Evolutionary conservation across 1,140 invertebrate species (phyloP), one percentile per base, ranked within the genome.

Genomic region (Pentalonia nigronervosa): DNA sequence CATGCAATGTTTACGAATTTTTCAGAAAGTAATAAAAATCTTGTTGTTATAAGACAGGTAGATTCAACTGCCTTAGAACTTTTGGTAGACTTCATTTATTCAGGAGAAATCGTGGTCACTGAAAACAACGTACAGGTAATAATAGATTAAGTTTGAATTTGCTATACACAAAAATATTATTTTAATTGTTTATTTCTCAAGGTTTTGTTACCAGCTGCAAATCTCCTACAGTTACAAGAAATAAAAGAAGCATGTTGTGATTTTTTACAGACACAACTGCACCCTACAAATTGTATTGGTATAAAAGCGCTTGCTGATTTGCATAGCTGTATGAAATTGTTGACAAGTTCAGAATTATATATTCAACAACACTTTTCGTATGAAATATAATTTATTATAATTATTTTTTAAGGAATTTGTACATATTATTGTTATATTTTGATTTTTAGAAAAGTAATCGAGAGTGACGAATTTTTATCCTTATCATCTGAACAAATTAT

Each of bases 251-350:
- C 98, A 9, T 98, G 98, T 95, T 99, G 98, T 96, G 97, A 98
- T 94, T 99, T 99, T 96, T 96, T 99, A 81, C 97, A 98, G 95
- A 96, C 97, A 45, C 98, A 99, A 95, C 96, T 99, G 84, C 98
- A 99, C 95, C 98, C 98, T 21, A 98, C 98, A 93, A 99, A 99
- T 96, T 99, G 98, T 96, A 96, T 99, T 91, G 99, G 99, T 93
- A 99, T 99, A 94, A 96, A 98, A 94, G 98, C 98, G 90, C 99
- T 99, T 96, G 98, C 98, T 56, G 98, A 99, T 95, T 96, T 99
- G 50, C 98, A 99, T 96, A 97, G 98, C 45, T 99, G 98, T 96
- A 95, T 97, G 67, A 98, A 99, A 94, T 96, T 99, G 14, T 95
- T 98, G 4, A 96, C 96, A 86, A 97, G 97, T 95, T 98, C 98